These are phyloP conservation scores for Ectemnius cavifrons DNA, from an alignment of 2,888 invertebrate species.

Conservation along the genomic window DNA sequence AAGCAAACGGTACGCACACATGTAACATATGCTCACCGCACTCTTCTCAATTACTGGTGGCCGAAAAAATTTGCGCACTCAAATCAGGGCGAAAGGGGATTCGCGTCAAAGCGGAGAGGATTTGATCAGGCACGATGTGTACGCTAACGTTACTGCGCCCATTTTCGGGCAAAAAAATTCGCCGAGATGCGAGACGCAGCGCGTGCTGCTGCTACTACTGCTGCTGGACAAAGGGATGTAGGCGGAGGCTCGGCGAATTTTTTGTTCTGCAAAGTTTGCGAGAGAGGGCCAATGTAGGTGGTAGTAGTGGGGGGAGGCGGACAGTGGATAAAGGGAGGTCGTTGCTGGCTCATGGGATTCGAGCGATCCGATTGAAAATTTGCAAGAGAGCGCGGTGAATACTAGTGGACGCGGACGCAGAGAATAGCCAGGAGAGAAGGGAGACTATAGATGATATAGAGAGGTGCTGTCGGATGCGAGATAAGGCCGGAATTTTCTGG, in stretches of 20 bases:
- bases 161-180: too few species aligned
- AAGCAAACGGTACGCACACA: conserved; percentile 27
- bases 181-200: too few species aligned
- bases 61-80: not conserved
- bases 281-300: too few species aligned
- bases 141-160: too few species aligned
- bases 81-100: not conserved
- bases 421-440: conserved; percentile 14
- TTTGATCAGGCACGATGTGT: too few species aligned
- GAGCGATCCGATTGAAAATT: conserved; percentile 45
- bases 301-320: too few species aligned
- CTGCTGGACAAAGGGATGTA: not conserved
- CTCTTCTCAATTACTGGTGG: not conserved
- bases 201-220: not conserved
- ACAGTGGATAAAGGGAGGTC: too few species aligned
- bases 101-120: too few species aligned
- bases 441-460: conserved; percentile 20
- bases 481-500: conserved; percentile 50
- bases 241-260: not conserved
- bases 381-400: conserved; percentile 22
- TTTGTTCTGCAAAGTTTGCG: too few species aligned
- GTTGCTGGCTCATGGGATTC: not conserved
- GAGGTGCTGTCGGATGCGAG: conserved; percentile 24
- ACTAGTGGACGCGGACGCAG: not conserved
- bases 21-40: conserved; percentile 2